Evolutionary conservation across 2,797 vertebrate species (phyloP).

Genomic region (Oreochromis mossambicus): DNA sequence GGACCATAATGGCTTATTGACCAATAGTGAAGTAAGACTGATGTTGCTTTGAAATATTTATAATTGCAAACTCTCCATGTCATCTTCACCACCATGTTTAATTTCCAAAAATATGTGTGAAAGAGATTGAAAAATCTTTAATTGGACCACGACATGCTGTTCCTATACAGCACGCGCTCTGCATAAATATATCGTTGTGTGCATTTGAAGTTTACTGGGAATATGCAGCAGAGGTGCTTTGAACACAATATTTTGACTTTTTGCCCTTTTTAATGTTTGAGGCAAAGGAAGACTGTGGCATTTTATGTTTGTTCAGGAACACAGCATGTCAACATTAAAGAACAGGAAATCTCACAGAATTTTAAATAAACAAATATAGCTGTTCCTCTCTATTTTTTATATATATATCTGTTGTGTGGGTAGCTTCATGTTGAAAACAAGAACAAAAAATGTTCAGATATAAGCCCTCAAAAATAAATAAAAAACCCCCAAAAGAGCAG

Average conservation of each 20-base stretch:
- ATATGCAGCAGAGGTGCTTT: neutral
- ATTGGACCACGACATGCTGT: neutral
- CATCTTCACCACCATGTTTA: neutral
- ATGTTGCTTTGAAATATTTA: slow-evolving; percentile 23
- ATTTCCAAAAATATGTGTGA: neutral
- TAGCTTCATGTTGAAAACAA: slow-evolving; percentile 1
- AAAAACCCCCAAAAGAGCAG: neutral
- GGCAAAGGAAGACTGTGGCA: neutral
- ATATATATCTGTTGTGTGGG: neutral
- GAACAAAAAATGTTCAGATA: neutral
- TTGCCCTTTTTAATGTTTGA: slow-evolving; percentile 18
- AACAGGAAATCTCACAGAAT: slow-evolving; percentile 21
- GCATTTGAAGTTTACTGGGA: neutral
- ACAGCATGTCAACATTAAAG: slow-evolving; percentile 6
- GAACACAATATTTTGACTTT: neutral
- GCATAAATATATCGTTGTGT: neutral
- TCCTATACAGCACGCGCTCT: neutral
- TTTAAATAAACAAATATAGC: slow-evolving; percentile 21
- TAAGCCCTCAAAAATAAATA: neutral
- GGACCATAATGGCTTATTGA: slow-evolving; percentile 52
- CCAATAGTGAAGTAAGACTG: slow-evolving; percentile 30
- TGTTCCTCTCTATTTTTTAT: neutral
- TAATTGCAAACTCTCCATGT: slow-evolving; percentile 8
- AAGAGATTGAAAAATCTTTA: neutral
- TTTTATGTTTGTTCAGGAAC: slow-evolving; percentile 30